Evolutionary conservation across 2,113 vertebrate species (phyloP), one percentile per base, ranked within the genome.

Genomic region (Glaucomys volans): DNA sequence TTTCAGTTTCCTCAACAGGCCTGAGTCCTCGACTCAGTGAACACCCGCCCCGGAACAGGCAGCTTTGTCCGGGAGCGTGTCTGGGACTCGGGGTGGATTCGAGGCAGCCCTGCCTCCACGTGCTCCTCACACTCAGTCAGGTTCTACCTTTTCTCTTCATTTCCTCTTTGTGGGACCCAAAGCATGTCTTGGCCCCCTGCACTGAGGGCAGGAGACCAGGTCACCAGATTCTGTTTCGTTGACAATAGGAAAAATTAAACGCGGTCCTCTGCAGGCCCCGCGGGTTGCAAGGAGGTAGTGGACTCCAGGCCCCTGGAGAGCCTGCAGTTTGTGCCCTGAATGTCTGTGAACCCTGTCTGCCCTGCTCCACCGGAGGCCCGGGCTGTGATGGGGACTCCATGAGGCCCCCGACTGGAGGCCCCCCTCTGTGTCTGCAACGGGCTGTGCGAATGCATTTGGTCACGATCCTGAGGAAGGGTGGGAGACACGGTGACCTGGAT

Each of bases 321-420:
- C 18, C 64, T 86, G 35, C 40, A 30, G 0, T 52, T 32, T 62
- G 85, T 50, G 74, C 35, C 59, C 22, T 6, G n/a, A 22, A n/a
- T 20, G 3, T n/a, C 47, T 37, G 42, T 52, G 66, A 75, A 10
- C 30, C 40, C 54, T 40, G 16, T 42, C 54, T 4, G 22, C 30
- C 30, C 2, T 8, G 16, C 7, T 54, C 16, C 57, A 1, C 24
- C 26, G 0, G 1, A 13, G 26, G 24, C 16, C 8, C 11, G 22
- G 50, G 52, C 10, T 26, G 62, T 12, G 8, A 40, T 17, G 22
- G 16, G 37, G 9, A 44, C 37, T 2, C n/a, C 22, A 7, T 4
- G 1, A 20, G 30, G n/a, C 18, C 57, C 44, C 28, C 52, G 37
- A 26, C 67, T 14, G 87, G 32, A 42, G 44, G 32, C 4, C 37